A percentile compares a stretch with the other conserved stretches of the same genome.
Conservation (phyloP, 2,113 vertebrate genomes). For the Lampris incognitus region DNA sequence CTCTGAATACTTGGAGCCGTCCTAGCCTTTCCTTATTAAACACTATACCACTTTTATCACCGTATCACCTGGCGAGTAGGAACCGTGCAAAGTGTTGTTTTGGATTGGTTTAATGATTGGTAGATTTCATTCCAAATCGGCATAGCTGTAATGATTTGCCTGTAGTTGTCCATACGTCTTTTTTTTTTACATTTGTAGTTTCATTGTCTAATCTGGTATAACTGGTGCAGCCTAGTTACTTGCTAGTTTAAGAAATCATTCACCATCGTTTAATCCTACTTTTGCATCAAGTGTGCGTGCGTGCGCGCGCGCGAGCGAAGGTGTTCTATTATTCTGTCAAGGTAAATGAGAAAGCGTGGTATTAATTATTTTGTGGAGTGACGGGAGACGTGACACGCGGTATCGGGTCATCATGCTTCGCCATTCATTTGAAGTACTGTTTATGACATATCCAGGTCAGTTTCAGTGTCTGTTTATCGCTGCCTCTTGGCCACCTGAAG, state of each 20-base stretch:
- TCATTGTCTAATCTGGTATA: neutral
- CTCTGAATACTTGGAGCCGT: constrained; percentile 25
- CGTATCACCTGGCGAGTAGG: neutral
- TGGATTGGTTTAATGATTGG: neutral
- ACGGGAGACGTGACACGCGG: neutral
- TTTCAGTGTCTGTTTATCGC: constrained; percentile 18
- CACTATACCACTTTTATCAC: neutral
- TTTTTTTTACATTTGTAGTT: neutral
- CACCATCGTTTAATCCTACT: too few species aligned
- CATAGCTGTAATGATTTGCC: constrained; percentile 2
- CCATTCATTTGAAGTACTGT: constrained; percentile 20
- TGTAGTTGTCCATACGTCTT: neutral
- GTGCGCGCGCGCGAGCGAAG: too few species aligned
- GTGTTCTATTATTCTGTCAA: neutral
- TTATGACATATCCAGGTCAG: constrained; percentile 64
- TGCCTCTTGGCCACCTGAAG: constrained; percentile 52
- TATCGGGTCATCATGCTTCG: constrained; percentile 15
- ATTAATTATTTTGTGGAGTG: neutral
- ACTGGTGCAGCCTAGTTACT: neutral
- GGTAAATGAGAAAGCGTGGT: neutral
- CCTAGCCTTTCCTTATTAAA: constrained; percentile 19
- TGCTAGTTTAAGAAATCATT: too few species aligned
- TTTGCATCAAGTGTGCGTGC: neutral
- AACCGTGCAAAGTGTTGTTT: neutral
- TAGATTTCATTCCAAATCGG: constrained; percentile 3